Conservation (phyloP, 2,113 vertebrate genomes). For the Limanda limanda region DNA sequence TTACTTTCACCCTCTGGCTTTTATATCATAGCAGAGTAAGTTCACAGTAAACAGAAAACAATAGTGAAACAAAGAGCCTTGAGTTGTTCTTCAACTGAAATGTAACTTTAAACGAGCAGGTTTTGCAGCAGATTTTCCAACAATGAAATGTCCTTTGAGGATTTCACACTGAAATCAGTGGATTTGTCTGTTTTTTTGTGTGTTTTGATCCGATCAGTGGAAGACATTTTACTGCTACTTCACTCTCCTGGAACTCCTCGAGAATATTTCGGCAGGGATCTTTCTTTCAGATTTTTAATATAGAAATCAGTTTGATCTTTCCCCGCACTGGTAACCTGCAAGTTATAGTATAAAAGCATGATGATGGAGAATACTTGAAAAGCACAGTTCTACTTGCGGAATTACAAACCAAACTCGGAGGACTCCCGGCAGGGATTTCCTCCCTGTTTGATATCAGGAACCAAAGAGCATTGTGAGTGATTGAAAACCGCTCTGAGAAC, state of each 20-base stretch:
- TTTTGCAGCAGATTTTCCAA: constrained; percentile 6
- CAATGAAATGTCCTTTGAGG: constrained; percentile 6
- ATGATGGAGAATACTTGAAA: not conserved
- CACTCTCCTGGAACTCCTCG: not conserved
- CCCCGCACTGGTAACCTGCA: not conserved
- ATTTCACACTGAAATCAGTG: not conserved
- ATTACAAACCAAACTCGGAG: not conserved
- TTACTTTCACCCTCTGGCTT: constrained; percentile 32
- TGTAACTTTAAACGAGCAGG: constrained; percentile 41
- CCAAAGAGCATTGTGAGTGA: not conserved
- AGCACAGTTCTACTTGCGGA: not conserved
- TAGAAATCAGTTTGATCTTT: constrained; percentile 2
- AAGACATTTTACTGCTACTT: not conserved
- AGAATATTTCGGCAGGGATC: not conserved
- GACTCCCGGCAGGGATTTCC: not conserved
- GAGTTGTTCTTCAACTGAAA: constrained; percentile 18
- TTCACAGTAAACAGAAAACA: constrained; percentile 31
- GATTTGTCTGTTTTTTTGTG: not conserved
- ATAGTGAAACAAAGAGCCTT: constrained; percentile 28
- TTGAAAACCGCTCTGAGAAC: not conserved
- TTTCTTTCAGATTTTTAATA: not conserved
- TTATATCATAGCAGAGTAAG: constrained; percentile 16
- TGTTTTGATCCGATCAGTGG: constrained; percentile 5
- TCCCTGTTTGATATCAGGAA: not conserved
- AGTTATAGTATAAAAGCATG: not conserved